Evolutionary conservation across 1,140 invertebrate genomes (phyloP).

Genomic region (Musca vetustissima): DNA sequence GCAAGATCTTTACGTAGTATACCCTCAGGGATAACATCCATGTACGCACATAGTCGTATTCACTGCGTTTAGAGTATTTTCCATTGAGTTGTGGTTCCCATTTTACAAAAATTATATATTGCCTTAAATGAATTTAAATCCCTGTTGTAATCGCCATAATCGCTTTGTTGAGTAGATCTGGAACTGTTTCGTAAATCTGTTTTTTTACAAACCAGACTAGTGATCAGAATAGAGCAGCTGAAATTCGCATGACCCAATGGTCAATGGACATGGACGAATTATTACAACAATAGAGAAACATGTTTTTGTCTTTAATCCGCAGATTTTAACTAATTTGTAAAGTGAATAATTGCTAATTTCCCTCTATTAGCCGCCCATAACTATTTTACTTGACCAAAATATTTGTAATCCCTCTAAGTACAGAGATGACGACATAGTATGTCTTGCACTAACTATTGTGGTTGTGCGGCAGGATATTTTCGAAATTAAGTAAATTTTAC

Average conservation of each 20-base stretch:
- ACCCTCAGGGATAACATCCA: no score
- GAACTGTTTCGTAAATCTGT: background rate
- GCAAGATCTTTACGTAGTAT: background rate
- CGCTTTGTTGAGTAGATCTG: slow-evolving; percentile 4
- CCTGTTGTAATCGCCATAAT: slow-evolving; percentile 6
- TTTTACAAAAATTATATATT: no score
- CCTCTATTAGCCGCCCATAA: slow-evolving; percentile 25
- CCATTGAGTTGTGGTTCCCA: no score
- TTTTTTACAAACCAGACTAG: background rate
- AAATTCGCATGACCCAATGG: background rate
- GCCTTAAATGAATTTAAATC: slow-evolving; percentile 7
- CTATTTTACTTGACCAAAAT: slow-evolving; percentile 25
- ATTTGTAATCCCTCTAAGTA: slow-evolving; percentile 1
- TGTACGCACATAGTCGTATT: no score
- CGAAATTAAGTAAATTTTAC: no score
- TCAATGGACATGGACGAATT: background rate
- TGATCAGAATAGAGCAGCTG: background rate
- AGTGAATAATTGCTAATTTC: slow-evolving; percentile 31
- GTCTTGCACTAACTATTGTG: no score
- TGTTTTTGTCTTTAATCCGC: background rate
- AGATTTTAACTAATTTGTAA: slow-evolving; percentile 29
- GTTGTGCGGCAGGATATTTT: no score
- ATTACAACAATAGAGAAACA: background rate
- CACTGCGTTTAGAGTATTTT: no score
- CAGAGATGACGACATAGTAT: no score